Conservation (phyloP, 2,888 invertebrate species). For the Synanthedon tipuliformis region DNA sequence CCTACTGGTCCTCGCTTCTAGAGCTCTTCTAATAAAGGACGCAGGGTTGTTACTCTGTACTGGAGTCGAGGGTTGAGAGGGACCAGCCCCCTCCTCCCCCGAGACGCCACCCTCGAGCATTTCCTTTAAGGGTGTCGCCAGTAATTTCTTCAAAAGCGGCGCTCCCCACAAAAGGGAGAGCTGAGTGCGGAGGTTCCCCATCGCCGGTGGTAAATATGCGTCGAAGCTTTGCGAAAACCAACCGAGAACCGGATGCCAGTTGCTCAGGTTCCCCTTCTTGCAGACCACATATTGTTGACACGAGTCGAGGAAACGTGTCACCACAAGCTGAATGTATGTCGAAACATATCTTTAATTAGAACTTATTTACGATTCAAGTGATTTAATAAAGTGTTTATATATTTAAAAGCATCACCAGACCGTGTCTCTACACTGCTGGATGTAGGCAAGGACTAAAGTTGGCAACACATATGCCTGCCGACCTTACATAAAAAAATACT, state of each 20-base stretch:
- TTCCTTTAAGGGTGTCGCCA: conserved; percentile 59
- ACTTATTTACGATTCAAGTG: no score
- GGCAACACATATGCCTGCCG: no score
- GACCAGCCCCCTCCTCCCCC: conserved; percentile 60
- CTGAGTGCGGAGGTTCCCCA: conserved; percentile 76
- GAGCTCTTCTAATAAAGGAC: conserved; percentile 55
- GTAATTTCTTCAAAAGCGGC: conserved; percentile 46
- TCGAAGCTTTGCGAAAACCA: conserved; percentile 89
- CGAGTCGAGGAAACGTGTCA: conserved; percentile 86
- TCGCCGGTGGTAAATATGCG: conserved; percentile 76
- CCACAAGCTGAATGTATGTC: conserved; percentile 74
- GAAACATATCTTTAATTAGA: no score
- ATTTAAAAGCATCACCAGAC: no score
- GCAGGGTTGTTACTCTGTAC: conserved; percentile 54
- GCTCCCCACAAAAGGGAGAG: conserved; percentile 78
- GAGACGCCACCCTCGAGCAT: conserved; percentile 61
- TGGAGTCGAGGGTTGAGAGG: conserved; percentile 65
- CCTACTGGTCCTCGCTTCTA: conserved; percentile 70
- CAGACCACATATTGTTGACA: conserved; percentile 93
- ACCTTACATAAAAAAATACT: no score
- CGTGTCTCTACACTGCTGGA: no score
- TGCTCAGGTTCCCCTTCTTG: conserved; percentile 90
- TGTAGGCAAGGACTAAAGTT: no score
- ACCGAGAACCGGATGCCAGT: conserved; percentile 98
- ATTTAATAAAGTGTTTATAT: no score